Conservation (phyloP, 2,888 invertebrate genomes). For the Anthophora plumipes region DNA sequence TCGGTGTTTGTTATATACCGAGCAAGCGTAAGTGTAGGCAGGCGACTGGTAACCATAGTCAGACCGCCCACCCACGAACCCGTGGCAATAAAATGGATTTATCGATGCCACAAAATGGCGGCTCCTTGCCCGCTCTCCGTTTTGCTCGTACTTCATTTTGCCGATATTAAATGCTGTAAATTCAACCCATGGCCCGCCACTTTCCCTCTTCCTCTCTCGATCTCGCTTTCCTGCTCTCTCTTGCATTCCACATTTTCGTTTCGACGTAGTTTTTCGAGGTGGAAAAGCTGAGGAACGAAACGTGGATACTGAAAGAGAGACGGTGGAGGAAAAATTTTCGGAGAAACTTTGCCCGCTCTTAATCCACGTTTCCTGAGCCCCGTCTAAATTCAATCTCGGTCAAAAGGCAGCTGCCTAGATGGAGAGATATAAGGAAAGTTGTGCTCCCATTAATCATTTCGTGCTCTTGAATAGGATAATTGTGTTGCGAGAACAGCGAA, state of each 20-base stretch:
- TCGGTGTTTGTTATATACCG: conserved; percentile 57
- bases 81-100: conserved; percentile 79
- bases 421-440: conserved; percentile 4
- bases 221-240: too few relatives aligned
- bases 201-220: neutral
- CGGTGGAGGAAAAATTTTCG: conserved; percentile 8
- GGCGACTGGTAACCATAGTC: conserved; percentile 53
- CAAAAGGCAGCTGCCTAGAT: neutral
- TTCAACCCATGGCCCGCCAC: conserved; percentile 67
- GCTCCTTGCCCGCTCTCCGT: conserved; percentile 68
- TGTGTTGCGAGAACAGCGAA: too few relatives aligned
- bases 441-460: neutral
- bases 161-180: conserved; percentile 81
- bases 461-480: neutral
- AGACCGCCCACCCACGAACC: conserved; percentile 68
- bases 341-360: conserved; percentile 29
- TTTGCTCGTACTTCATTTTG: conserved; percentile 77
- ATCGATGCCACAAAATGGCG: conserved; percentile 79
- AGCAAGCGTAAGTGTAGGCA: conserved; percentile 42
- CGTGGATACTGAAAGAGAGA: neutral
- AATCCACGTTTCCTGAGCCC: neutral
- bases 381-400: conserved; percentile 15
- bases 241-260: conserved; percentile 21
- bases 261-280: conserved; percentile 9
- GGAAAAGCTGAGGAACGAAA: neutral